Conservation (phyloP, 37 sponge, comb jelly and placozoan genomes). For the Haliclona indistincta region DNA sequence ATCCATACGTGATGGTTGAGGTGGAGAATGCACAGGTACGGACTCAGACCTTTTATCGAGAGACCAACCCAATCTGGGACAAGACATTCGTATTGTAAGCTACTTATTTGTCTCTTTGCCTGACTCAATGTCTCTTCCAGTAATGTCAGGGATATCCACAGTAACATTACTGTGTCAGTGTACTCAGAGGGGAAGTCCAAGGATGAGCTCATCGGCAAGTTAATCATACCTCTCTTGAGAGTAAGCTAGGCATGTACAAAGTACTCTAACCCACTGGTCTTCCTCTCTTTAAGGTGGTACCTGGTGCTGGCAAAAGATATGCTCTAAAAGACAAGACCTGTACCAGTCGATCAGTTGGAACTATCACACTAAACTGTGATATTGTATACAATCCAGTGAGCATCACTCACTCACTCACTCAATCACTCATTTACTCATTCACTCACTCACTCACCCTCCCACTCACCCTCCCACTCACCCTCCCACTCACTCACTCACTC, state of each 20-base stretch:
- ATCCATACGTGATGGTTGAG: constrained; percentile 79
- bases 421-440: too few relatives aligned
- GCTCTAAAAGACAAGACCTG: constrained; percentile 70
- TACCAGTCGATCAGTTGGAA: constrained; percentile 26
- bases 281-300: constrained; percentile 23
- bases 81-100: constrained; percentile 87
- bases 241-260: constrained; percentile 37
- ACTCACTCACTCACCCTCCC: too few relatives aligned
- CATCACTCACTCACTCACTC: not conserved
- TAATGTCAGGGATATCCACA: constrained; percentile 84
- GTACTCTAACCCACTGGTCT: not conserved
- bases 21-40: constrained; percentile 71
- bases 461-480: too few relatives aligned
- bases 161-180: constrained; percentile 69
- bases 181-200: constrained; percentile 58
- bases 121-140: constrained; percentile 31
- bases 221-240: constrained; percentile 61
- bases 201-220: constrained; percentile 47
- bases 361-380: constrained; percentile 52
- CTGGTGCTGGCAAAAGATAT: constrained; percentile 39
- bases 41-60: constrained; percentile 67
- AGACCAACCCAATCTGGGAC: constrained; percentile 76
- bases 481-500: too few relatives aligned
- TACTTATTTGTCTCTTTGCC: not conserved
- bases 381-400: constrained; percentile 86